Conservation (phyloP, 2,113 vertebrate species). For the Odobenus rosmarus region DNA sequence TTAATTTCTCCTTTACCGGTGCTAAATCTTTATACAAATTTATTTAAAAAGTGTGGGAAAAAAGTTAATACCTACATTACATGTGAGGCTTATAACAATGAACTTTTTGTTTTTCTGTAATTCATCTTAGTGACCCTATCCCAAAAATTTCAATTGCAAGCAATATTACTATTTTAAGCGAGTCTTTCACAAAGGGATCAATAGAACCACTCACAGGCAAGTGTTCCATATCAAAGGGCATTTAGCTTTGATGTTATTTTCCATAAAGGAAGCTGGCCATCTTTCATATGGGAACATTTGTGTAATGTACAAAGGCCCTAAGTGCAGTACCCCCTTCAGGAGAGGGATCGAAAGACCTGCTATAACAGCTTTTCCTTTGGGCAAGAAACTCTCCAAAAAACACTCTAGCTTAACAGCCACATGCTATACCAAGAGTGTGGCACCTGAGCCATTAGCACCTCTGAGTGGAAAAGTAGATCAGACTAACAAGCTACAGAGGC, state of each 20-base stretch:
- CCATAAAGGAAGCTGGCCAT: background rate
- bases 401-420: background rate
- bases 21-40: background rate
- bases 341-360: background rate
- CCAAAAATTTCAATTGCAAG: background rate
- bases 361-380: background rate
- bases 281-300: background rate
- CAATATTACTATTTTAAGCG: background rate
- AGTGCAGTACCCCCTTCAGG: background rate
- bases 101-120: conserved; percentile 1
- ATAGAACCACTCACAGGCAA: background rate
- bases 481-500: background rate
- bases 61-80: background rate
- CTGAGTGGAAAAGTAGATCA: background rate
- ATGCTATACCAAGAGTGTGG: background rate
- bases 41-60: background rate
- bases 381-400: background rate
- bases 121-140: background rate
- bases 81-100: background rate
- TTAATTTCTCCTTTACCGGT: background rate
- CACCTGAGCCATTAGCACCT: background rate
- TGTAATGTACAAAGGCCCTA: background rate
- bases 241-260: background rate
- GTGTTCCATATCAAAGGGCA: background rate
- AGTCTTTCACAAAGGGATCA: background rate